Conservation (phyloP, 2,888 invertebrate genomes). For the Miltochrista miniata region DNA sequence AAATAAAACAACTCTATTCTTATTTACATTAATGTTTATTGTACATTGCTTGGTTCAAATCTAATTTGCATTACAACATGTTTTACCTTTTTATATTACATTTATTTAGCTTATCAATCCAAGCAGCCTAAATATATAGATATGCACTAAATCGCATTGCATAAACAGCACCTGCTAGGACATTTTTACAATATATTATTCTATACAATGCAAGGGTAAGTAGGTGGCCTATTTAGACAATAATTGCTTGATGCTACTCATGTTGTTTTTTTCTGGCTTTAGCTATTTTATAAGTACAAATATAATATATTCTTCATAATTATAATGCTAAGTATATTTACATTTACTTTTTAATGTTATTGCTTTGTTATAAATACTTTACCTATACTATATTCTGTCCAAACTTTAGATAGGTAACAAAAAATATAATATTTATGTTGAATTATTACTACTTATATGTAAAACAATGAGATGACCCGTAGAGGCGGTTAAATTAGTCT, state of each 20-base stretch:
- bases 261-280: neutral
- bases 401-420: slow-evolving; percentile 1
- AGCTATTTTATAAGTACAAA: slow-evolving; percentile 5
- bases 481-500: too few species aligned
- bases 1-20: too few species aligned
- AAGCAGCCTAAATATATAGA: neutral
- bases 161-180: neutral
- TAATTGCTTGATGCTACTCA: neutral
- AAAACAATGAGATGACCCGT: neutral
- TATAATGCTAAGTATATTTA: slow-evolving; percentile 5
- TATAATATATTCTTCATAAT: neutral
- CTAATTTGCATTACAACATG: too few species aligned
- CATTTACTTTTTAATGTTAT: slow-evolving; percentile 15
- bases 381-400: slow-evolving; percentile 3
- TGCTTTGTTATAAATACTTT: slow-evolving; percentile 19
- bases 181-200: neutral
- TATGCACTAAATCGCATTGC: neutral
- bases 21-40: neutral
- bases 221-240: neutral
- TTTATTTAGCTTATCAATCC: neutral
- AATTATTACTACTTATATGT: neutral
- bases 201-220: neutral
- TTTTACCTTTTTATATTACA: neutral
- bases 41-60: neutral
- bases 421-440: slow-evolving; percentile 1